Evolutionary conservation across 2,888 invertebrate genomes (phyloP).

Genomic region (Hypercompe scribonia): DNA sequence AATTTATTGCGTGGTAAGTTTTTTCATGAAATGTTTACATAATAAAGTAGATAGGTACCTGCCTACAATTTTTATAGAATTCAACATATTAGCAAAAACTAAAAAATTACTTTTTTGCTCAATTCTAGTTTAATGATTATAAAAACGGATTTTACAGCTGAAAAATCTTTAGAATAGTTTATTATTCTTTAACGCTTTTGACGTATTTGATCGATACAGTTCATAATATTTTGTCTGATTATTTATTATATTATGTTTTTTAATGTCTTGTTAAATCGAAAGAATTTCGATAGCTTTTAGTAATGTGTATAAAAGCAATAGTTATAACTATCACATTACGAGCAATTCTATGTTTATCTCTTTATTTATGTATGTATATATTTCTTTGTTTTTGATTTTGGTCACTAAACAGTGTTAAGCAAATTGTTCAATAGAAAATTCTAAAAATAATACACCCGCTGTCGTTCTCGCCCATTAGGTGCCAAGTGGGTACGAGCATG

Average conservation of each 20-base stretch:
- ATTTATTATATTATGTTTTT: too few relatives aligned
- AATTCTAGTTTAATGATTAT: not conserved
- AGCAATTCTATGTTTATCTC: too few relatives aligned
- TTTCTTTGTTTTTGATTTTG: not conserved
- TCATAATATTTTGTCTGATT: too few relatives aligned
- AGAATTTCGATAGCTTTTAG: too few relatives aligned
- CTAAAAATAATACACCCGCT: not conserved
- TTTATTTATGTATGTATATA: not conserved
- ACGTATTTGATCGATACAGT: too few relatives aligned
- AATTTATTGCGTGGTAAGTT: conserved; percentile 37
- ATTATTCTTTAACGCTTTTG: too few relatives aligned
- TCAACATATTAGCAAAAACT: conserved; percentile 13
- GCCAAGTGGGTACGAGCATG: not conserved
- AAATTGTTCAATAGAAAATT: not conserved
- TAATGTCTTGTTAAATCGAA: too few relatives aligned
- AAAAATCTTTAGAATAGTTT: conserved; percentile 1
- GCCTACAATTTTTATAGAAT: conserved; percentile 2
- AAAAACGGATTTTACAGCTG: conserved; percentile 7
- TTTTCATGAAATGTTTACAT: conserved; percentile 43
- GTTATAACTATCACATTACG: too few relatives aligned
- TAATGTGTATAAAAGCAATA: too few relatives aligned
- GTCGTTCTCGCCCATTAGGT: not conserved
- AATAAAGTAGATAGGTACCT: conserved; percentile 9
- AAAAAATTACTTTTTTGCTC: conserved; percentile 13
- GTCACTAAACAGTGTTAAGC: not conserved